A percentile compares a stretch with the other conserved stretches of the same genome.
Evolutionary conservation across 2,113 vertebrate species (phyloP).

Genomic region (Xenus cinereus): DNA sequence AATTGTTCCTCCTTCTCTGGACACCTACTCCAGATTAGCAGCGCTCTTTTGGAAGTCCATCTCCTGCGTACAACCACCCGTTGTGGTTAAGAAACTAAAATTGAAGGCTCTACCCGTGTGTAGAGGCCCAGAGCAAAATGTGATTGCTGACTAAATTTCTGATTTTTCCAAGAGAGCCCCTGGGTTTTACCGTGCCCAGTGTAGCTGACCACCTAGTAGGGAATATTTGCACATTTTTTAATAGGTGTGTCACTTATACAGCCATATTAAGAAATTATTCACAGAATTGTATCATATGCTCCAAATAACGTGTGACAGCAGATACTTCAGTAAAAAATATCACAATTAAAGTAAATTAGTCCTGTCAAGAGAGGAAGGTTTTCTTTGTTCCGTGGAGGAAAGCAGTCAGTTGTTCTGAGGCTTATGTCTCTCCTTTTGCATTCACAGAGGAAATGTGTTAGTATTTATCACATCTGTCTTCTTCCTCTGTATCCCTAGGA

Average conservation of each 20-base stretch:
- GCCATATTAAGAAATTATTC: background rate
- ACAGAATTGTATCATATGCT: background rate
- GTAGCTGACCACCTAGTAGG: background rate
- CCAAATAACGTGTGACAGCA: background rate
- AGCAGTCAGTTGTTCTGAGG: background rate
- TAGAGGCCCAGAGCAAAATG: background rate
- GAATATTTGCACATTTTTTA: background rate
- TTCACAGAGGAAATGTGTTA: constrained; percentile 31
- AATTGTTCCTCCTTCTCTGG: background rate
- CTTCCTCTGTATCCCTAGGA: constrained; percentile 17
- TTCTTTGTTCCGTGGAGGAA: background rate
- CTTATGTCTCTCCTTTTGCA: background rate
- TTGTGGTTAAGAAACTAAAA: too few relatives aligned
- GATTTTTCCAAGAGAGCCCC: background rate
- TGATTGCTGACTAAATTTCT: fast-evolving
- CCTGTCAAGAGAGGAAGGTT: background rate
- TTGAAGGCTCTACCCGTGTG: too few relatives aligned
- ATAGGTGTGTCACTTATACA: background rate
- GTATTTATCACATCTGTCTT: constrained; percentile 32
- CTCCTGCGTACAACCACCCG: background rate
- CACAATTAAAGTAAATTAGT: background rate
- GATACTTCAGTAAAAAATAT: background rate
- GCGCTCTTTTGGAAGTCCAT: fast-evolving
- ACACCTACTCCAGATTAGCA: background rate
- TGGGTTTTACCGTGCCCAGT: background rate